Percentiles rank a stretch among this genome's conserved stretches.
Conservation (phyloP, 2,888 invertebrate species). For the Drosophila merina region DNA sequence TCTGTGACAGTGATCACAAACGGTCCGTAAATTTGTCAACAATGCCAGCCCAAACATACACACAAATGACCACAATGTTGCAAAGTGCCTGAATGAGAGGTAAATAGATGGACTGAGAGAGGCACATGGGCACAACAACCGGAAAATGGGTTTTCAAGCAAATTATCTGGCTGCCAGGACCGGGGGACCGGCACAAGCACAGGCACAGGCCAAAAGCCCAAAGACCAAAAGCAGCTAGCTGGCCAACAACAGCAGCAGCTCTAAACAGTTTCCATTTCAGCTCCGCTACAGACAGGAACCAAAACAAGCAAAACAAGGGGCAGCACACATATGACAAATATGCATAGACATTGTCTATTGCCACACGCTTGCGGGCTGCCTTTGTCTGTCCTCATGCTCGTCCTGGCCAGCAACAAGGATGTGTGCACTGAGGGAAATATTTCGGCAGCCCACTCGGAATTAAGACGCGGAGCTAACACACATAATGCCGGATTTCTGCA, state of each 20-base stretch:
- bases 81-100: constrained; percentile 15
- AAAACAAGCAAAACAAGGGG: constrained; percentile 47
- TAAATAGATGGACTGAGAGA: not conserved
- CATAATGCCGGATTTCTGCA: too few species aligned
- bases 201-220: constrained; percentile 21
- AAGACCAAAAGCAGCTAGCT: constrained; percentile 28
- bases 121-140: constrained; percentile 61
- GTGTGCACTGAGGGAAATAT: constrained; percentile 11
- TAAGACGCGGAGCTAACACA: too few species aligned
- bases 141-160: constrained; percentile 81
- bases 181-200: constrained; percentile 12
- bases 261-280: constrained; percentile 75
- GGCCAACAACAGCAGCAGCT: constrained; percentile 39
- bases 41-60: constrained; percentile 6
- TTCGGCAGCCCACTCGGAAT: not conserved
- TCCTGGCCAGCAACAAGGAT: constrained; percentile 7
- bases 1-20: constrained; percentile 35
- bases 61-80: constrained; percentile 10
- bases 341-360: constrained; percentile 76
- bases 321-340: constrained; percentile 63
- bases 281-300: constrained; percentile 34
- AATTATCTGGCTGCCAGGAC: constrained; percentile 68
- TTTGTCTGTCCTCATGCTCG: constrained; percentile 24
- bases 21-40: constrained; percentile 34
- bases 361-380: constrained; percentile 53